These are phyloP conservation scores for Myanophis thanlyinensis DNA, from an alignment of 2,113 vertebrate species.

Conservation along the genomic window DNA sequence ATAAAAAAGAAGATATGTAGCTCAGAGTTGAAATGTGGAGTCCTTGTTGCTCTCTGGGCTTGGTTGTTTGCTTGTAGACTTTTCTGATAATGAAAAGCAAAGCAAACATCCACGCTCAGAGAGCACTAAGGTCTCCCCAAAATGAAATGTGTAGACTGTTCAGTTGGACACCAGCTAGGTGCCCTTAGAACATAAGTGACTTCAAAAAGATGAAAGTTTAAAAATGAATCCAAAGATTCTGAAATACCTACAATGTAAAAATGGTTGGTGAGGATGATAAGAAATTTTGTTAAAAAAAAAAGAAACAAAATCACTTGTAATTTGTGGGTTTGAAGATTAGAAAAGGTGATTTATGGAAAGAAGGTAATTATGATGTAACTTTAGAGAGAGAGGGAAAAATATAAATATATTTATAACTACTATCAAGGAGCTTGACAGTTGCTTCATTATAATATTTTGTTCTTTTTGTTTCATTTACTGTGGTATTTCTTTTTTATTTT, in stretches of 20 bases:
- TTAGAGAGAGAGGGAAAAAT: too few relatives aligned
- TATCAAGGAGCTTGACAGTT: neutral
- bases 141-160: conserved; percentile 7
- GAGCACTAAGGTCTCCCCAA: neutral
- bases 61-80: too few relatives aligned
- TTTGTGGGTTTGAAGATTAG: neutral
- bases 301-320: neutral
- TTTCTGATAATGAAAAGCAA: too few relatives aligned
- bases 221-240: neutral
- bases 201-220: neutral
- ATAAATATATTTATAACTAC: neutral
- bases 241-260: neutral
- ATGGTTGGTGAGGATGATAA: neutral
- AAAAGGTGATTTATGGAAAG: neutral
- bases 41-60: too few relatives aligned
- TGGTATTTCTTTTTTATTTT: neutral
- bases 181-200: neutral
- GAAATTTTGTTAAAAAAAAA: neutral
- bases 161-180: neutral
- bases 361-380: neutral
- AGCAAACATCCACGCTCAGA: too few relatives aligned
- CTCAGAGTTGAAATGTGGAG: neutral
- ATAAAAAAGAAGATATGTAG: neutral
- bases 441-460: neutral
- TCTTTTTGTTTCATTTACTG: neutral